Conservation (phyloP, 2,797 vertebrate genomes). For the Falco concolor region DNA sequence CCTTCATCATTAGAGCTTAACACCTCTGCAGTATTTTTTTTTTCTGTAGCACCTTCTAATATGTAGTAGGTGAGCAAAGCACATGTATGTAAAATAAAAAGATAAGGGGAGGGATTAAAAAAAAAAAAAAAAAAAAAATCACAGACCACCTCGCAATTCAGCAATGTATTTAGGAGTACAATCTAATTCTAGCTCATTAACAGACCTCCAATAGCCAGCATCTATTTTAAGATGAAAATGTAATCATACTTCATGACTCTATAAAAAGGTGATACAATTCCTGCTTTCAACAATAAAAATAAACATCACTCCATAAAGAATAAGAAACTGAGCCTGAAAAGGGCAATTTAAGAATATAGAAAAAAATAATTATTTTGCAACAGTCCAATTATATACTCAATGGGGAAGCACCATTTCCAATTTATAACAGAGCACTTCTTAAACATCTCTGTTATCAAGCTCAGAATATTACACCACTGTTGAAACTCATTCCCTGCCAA, state of each 20-base stretch:
- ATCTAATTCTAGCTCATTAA: not conserved
- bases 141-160: not conserved
- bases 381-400: not conserved
- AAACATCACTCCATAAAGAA: not conserved
- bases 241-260: not conserved
- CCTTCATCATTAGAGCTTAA: not conserved
- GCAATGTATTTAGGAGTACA: not conserved
- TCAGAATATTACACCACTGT: not conserved
- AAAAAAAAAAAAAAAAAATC: not conserved
- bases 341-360: not conserved
- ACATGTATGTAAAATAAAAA: not conserved
- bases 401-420: not conserved
- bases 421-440: not conserved
- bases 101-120: too few species aligned
- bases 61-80: not conserved
- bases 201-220: not conserved
- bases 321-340: not conserved
- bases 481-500: constrained; percentile 29
- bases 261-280: not conserved
- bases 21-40: not conserved
- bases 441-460: not conserved
- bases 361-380: not conserved
- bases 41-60: not conserved
- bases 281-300: not conserved
- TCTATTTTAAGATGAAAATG: not conserved